These are phyloP conservation scores for Irena cyanogastra DNA, from an alignment of 2,113 vertebrate species.

Conservation along the genomic window DNA sequence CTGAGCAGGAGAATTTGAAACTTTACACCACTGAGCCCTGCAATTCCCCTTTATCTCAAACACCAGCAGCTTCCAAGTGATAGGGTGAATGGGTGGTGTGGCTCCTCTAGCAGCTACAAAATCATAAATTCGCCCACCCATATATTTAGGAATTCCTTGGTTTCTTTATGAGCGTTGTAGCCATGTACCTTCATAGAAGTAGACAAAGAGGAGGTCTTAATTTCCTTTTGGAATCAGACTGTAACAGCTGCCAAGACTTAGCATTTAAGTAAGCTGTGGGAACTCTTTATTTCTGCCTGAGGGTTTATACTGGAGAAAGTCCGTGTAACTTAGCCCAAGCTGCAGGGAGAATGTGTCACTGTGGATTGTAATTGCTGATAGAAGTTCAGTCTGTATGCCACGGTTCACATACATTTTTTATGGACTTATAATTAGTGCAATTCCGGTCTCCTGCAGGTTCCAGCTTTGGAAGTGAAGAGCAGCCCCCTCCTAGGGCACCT, in stretches of 20 bases:
- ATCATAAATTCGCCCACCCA: neutral
- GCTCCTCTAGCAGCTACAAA: neutral
- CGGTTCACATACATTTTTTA: conserved; percentile 53
- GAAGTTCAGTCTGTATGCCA: neutral
- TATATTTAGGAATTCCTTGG: neutral
- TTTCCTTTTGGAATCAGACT: neutral
- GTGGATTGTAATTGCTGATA: neutral
- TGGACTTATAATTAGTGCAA: conserved; percentile 46
- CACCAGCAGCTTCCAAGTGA: neutral
- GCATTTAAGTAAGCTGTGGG: neutral
- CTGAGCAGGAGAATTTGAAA: neutral
- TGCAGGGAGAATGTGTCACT: neutral
- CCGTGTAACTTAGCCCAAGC: neutral
- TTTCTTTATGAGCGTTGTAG: neutral
- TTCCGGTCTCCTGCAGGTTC: conserved; percentile 75
- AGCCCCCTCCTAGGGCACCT: conserved; percentile 61
- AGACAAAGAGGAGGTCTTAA: neutral
- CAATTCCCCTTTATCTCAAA: neutral
- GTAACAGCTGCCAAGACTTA: neutral
- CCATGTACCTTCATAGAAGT: neutral
- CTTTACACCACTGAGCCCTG: neutral
- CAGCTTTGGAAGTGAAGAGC: conserved; percentile 78
- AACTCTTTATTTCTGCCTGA: neutral
- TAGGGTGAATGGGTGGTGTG: neutral
- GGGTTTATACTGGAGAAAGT: neutral